phyloP scores from a whole-genome alignment of 53 echinoderm and acorn worm species.

The Mesocentrotus franciscanus region DNA sequence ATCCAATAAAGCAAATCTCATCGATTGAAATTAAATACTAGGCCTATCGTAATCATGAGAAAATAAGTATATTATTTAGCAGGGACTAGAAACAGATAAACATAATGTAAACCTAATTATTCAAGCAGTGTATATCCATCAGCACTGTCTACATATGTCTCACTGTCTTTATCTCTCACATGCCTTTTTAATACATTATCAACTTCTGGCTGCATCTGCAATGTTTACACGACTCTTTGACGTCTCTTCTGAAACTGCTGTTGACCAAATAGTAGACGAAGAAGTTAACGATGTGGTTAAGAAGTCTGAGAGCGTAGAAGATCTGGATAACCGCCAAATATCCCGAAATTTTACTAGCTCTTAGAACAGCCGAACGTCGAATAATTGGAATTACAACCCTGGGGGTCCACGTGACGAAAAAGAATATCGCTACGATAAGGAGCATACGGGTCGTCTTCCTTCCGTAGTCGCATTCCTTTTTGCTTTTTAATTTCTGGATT shows the following conservation, averaged over 20 bases:
- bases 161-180: too few species aligned
- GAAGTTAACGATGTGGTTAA: constrained; percentile 24
- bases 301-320: not conserved
- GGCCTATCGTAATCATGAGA: too few species aligned
- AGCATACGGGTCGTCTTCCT: constrained; percentile 40
- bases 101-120: too few species aligned
- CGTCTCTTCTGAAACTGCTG: not conserved
- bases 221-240: not conserved
- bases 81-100: too few species aligned
- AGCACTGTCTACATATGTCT: too few species aligned
- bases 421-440: not conserved
- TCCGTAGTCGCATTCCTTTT: not conserved
- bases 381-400: not conserved
- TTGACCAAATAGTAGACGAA: constrained; percentile 27
- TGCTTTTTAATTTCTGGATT: not conserved
- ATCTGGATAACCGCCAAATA: not conserved
- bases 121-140: too few species aligned
- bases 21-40: too few species aligned
- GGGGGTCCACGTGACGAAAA: constrained; percentile 15
- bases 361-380: not conserved
- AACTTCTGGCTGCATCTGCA: not conserved
- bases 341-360: not conserved
- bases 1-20: too few species aligned
- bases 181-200: too few species aligned
- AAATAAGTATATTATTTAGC: too few species aligned